These are phyloP conservation scores for Micronycteris hirsuta DNA, from an alignment of 2,113 vertebrate genomes.

Conservation along the genomic window DNA sequence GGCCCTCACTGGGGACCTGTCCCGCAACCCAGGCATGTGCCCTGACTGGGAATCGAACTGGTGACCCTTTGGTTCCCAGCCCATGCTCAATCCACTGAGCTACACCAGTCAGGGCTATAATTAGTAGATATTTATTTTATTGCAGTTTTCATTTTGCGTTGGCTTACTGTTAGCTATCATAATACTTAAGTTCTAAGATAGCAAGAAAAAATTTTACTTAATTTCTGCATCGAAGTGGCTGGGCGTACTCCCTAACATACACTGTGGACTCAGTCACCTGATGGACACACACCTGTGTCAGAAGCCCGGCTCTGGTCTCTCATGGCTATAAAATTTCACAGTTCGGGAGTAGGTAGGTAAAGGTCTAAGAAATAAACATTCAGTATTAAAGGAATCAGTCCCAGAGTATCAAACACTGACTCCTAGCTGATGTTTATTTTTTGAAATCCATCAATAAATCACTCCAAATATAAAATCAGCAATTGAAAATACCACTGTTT, in stretches of 20 bases:
- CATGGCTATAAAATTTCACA: not conserved
- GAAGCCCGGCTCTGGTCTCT: not conserved
- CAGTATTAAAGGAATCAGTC: not conserved
- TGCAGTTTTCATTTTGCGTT: not conserved
- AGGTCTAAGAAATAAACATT: constrained; percentile 10
- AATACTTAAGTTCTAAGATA: constrained; percentile 20
- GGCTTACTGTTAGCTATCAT: constrained; percentile 3
- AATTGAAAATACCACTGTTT: constrained; percentile 12
- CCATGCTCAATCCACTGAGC: no score
- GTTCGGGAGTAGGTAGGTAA: not conserved
- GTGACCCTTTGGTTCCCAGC: no score
- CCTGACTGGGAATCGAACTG: no score
- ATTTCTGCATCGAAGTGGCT: not conserved
- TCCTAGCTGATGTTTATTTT: not conserved
- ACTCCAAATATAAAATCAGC: not conserved
- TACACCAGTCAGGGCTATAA: no score
- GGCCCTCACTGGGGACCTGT: no score
- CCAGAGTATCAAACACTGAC: not conserved
- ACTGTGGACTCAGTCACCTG: not conserved
- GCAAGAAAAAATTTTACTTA: not conserved
- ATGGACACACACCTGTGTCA: not conserved
- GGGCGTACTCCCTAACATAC: not conserved
- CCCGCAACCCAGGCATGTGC: no score
- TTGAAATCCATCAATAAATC: constrained; percentile 38
- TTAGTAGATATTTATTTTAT: not conserved